Evolutionary conservation across 1,140 invertebrate genomes (phyloP), one percentile per base, ranked within the genome.

Genomic region (Formica exsecta): DNA sequence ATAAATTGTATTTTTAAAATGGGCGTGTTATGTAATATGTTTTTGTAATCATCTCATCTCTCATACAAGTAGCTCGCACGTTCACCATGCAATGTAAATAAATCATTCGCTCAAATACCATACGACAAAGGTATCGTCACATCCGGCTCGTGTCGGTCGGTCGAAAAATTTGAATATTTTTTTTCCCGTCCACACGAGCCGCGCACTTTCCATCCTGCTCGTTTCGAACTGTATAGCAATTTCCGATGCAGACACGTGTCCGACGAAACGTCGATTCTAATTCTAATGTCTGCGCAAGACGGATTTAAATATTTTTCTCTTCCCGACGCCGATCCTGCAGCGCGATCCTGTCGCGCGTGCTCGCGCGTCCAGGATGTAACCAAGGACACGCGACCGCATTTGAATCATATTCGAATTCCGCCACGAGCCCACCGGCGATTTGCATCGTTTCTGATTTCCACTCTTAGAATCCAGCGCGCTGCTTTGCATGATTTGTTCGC

Each of bases 381-480:
- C 86, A 70, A 86, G 90, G 77, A 91, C 93, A 94, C 93, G 92
- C 93, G 93, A 92, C 91, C 89, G 87, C 92, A 92, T 93, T 91
- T 92, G 68, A 92, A 92, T 92, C 70, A 91, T 81, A 88, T 88
- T 91, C 88, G 74, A 86, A 90, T 88, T 87, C 90, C 77, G 89
- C 65, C 71, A 76, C 76, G 59, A 48, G 86, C 74, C 88, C 71
- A 81, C 65, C 76, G 62, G 77, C 76, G 89, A 93, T 93, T 93
- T 93, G 91, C 92, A 93, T 93, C 91, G 86, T 88, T 91, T 85
- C 92, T 68, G 65, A 81, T 83, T 81, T 90, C 71, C 48, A 87
- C 64, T 48, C 61, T 41, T 41, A 25, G 38, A 59, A 75, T 81
- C 76, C 71, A 73, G 88, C 73, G 87, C 65, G 85, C 88, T 88